Evolutionary conservation across 1,140 invertebrate species (phyloP), one percentile per base, ranked within the genome.

Genomic region (Leptopilina clavipes): DNA sequence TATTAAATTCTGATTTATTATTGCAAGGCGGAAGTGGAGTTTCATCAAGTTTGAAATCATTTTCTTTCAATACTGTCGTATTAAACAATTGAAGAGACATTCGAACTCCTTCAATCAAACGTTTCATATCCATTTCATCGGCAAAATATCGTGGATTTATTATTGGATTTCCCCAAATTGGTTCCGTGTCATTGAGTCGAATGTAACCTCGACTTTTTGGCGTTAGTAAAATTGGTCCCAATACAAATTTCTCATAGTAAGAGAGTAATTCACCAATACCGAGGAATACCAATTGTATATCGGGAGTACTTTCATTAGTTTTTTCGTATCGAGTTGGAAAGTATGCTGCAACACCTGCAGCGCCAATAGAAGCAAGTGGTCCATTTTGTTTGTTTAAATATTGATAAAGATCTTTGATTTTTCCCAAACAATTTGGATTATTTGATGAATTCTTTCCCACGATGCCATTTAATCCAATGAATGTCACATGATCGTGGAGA

Each of bases 1-100:
- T 91, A n/a, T 90, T 87, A 75, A 92, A 92, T 8, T 43, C 5
- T 0, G 89, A 84, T 0, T 84, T 71, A 12, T 84, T 71, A 12
- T 81, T 75, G 70, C 91, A 92, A 6, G 82, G 77, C 0, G 86
- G 86, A 18, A 90, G 0, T 2, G 84, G 81, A 7, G 76, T 71
- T 5, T 83, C 74, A 17, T 85, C 52, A 7, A 89, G 3, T 0
- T 76, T 59, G 1, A 85, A 76, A 0, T 83, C 84, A 71, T 87
- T 70, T 18, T 86, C 48, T 0, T 70, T 71, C 54, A 87, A 85
- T 8, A 84, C 74, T 6, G 76, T 31, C 19, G 37, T 40, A 52
- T 52, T 17, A 52, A 52, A 52, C 8, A 52, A 18, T 52, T 52
- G 17, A 8, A 52, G n/a, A 52, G 48, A n/a, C 48, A 52, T 52